phyloP scores from a whole-genome alignment of 2,113 vertebrate genomes.

The Micronycteris hirsuta region DNA sequence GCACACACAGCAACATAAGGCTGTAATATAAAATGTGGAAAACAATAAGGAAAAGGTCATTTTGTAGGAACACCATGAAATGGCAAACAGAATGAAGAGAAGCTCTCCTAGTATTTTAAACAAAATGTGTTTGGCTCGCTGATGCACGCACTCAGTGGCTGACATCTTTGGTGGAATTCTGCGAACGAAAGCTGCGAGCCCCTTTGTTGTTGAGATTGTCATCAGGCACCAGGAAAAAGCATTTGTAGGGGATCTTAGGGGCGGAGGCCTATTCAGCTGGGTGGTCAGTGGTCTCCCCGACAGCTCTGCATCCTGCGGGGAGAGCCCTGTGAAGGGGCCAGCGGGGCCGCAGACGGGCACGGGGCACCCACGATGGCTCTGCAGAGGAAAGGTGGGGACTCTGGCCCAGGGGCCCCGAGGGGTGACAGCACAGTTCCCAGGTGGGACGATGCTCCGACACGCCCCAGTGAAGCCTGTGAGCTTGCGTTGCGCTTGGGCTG shows the following conservation, averaged over 20 bases:
- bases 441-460: background rate
- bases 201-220: background rate
- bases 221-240: background rate
- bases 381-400: background rate
- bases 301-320: background rate
- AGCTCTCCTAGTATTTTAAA: background rate
- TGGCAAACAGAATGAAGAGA: background rate
- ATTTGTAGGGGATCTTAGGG: background rate
- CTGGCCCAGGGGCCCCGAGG: background rate
- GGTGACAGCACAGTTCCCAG: background rate
- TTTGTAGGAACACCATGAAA: background rate
- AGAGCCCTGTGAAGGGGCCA: background rate
- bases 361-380: background rate
- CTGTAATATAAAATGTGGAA: background rate
- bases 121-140: background rate
- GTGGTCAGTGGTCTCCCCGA: background rate
- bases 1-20: background rate
- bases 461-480: background rate
- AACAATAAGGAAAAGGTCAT: background rate
- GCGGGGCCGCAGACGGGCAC: background rate
- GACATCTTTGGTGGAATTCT: background rate
- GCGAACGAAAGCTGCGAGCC: background rate
- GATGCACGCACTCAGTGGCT: rapidly evolving
- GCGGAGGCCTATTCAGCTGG: background rate
- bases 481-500: background rate